Conservation (phyloP, 2,797 vertebrate genomes). For the Apogon talboti region DNA sequence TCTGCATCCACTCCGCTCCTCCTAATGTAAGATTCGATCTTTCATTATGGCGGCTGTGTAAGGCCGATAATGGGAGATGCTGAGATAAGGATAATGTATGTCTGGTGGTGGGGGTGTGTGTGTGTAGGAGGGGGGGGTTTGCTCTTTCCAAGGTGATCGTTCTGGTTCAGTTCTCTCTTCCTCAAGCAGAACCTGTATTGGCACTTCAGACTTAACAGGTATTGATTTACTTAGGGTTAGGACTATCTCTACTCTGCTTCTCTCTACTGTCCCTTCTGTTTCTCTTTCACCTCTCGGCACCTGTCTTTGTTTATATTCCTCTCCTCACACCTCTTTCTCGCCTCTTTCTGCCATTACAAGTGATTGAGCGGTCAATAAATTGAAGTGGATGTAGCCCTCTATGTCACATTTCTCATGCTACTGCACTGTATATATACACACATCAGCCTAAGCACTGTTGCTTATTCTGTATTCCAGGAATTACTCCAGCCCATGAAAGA, state of each 20-base stretch:
- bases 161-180: constrained; percentile 77
- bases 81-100: constrained; percentile 74
- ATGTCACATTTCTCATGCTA: constrained; percentile 6
- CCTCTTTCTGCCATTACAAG: constrained; percentile 25
- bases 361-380: constrained; percentile 55
- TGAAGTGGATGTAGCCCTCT: constrained; percentile 23
- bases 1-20: background rate
- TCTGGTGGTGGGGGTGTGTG: background rate
- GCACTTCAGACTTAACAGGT: constrained; percentile 81
- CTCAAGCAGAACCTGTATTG: constrained; percentile 81
- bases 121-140: background rate
- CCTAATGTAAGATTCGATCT: constrained; percentile 74
- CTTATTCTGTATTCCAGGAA: background rate
- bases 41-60: constrained; percentile 72
- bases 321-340: constrained; percentile 32
- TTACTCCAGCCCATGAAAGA: constrained; percentile 5
- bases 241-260: constrained; percentile 52
- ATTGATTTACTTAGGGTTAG: constrained; percentile 82
- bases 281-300: constrained; percentile 60
- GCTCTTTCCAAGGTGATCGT: constrained; percentile 80
- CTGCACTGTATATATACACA: constrained; percentile 6
- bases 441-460: background rate
- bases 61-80: constrained; percentile 73
- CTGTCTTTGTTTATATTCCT: constrained; percentile 58
- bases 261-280: constrained; percentile 31